phyloP scores from a whole-genome alignment of 2,113 vertebrate genomes.

The Epinephelus moara region DNA sequence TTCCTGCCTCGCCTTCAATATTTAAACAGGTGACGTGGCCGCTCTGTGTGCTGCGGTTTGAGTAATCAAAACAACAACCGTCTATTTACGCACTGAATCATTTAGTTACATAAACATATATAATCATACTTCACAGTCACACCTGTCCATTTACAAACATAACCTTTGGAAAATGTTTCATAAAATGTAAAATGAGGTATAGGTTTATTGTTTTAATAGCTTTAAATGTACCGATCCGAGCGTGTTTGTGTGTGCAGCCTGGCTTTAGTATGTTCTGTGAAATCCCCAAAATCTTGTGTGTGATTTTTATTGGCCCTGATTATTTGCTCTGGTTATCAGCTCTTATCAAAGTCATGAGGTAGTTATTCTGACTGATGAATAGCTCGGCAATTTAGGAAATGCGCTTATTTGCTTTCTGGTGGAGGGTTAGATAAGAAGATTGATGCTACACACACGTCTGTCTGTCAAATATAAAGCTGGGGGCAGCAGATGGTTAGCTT shows the following conservation, averaged over 20 bases:
- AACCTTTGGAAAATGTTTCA: not conserved
- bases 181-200: no score
- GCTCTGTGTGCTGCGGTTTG: conserved; percentile 2
- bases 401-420: not conserved
- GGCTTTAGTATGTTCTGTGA: not conserved
- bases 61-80: not conserved
- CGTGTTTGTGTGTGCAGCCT: not conserved
- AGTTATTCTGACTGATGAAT: not conserved
- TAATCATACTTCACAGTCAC: not conserved
- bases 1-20: conserved; percentile 31
- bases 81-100: not conserved
- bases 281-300: no score
- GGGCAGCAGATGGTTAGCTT: not conserved
- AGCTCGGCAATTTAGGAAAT: not conserved
- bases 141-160: not conserved
- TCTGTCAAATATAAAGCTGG: not conserved
- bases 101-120: not conserved
- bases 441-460: not conserved
- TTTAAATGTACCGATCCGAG: not conserved
- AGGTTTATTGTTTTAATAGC: no score
- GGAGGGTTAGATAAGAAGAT: not conserved
- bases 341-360: conserved; percentile 1
- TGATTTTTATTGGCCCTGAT: no score
- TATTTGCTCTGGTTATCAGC: conserved; percentile 26
- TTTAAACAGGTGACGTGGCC: conserved; percentile 35